These are phyloP conservation scores for Sander vitreus DNA, from an alignment of 2,113 vertebrate species.

Conservation along the genomic window DNA sequence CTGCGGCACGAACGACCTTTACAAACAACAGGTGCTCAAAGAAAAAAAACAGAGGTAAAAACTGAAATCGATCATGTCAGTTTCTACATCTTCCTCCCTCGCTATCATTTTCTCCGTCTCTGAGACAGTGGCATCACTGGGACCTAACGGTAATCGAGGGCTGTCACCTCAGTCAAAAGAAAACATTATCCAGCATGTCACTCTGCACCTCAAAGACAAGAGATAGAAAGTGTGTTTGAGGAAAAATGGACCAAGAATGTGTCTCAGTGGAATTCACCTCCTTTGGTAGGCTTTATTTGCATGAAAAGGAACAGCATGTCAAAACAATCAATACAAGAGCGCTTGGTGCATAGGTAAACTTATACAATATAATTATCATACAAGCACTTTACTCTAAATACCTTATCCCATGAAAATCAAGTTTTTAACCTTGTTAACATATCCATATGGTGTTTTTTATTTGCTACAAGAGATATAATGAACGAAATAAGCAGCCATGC, in stretches of 20 bases:
- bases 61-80: slow-evolving; percentile 34
- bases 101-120: background rate
- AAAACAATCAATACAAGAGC: background rate
- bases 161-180: slow-evolving; percentile 49
- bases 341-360: background rate
- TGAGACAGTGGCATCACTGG: slow-evolving; percentile 39
- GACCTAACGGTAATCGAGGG: slow-evolving; percentile 53
- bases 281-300: slow-evolving; percentile 2
- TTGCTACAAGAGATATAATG: no score
- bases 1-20: slow-evolving; percentile 42
- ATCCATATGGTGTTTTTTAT: no score
- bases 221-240: background rate
- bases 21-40: slow-evolving; percentile 47
- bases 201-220: slow-evolving; percentile 34
- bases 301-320: background rate
- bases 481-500: no score
- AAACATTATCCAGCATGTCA: slow-evolving; percentile 47
- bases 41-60: slow-evolving; percentile 7
- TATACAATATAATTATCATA: background rate
- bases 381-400: background rate
- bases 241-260: background rate
- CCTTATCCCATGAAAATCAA: no score
- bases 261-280: slow-evolving; percentile 2
- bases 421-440: no score
- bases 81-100: slow-evolving; percentile 22